A percentile compares a stretch with the other conserved stretches of the same genome.
Evolutionary conservation across 2,888 invertebrate species (phyloP).

Genomic region (Drosophila borealis): DNA sequence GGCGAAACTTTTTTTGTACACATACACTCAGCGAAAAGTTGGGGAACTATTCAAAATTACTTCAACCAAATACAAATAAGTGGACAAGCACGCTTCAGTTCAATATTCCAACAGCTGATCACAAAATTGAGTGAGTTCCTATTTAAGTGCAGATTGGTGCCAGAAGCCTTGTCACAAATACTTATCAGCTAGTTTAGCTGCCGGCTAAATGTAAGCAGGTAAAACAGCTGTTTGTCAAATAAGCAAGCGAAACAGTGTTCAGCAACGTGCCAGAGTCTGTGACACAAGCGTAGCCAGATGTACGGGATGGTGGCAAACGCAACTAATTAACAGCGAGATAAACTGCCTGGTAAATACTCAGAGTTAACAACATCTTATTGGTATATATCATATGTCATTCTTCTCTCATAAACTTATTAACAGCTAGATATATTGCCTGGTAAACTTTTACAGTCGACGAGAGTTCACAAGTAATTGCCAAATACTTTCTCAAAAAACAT

Average conservation of each 20-base stretch:
- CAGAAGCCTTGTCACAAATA: background rate
- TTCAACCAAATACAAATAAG: conserved; percentile 8
- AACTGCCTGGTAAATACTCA: background rate
- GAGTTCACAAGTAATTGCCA: too few species aligned
- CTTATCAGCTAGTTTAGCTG: background rate
- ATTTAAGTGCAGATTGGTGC: too few species aligned
- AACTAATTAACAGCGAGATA: background rate
- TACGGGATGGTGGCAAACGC: background rate
- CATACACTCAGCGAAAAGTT: background rate
- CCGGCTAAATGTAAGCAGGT: background rate
- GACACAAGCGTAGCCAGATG: too few species aligned
- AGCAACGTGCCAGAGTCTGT: too few species aligned
- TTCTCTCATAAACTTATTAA: background rate
- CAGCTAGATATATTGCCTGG: background rate
- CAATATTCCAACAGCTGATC: too few species aligned
- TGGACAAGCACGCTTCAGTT: too few species aligned
- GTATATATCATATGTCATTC: too few species aligned
- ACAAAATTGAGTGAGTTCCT: too few species aligned
- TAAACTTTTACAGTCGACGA: background rate
- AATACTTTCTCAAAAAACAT: too few species aligned
- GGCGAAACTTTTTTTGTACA: conserved; percentile 43
- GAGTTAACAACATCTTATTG: background rate
- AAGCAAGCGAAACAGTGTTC: too few species aligned
- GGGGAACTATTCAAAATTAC: background rate
- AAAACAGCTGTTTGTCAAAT: background rate